phyloP scores from a whole-genome alignment of 1,140 invertebrate genomes.

The Solenopsis invicta region DNA sequence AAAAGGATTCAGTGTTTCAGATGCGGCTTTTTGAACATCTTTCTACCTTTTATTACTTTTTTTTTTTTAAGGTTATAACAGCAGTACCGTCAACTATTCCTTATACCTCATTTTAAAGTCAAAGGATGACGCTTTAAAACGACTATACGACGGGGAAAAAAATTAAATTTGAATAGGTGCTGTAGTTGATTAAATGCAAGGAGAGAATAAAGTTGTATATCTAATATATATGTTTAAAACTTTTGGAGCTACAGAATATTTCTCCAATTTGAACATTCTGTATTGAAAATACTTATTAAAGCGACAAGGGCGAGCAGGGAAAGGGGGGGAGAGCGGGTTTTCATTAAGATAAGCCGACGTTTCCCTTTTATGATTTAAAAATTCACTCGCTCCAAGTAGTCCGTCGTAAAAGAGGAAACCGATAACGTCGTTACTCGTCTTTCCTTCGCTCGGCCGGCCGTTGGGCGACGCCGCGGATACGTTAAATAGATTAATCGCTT shows the following conservation, averaged over 20 bases:
- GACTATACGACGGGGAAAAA: no score
- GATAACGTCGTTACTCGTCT: constrained; percentile 62
- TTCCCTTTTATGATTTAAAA: constrained; percentile 48
- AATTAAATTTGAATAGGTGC: no score
- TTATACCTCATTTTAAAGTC: no score
- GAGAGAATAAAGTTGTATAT: no score
- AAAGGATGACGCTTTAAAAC: no score
- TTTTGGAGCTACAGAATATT: not conserved
- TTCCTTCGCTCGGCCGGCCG: constrained; percentile 60
- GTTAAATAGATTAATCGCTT: constrained; percentile 78
- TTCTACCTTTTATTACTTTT: no score
- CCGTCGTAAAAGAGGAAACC: not conserved
- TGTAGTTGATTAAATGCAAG: no score
- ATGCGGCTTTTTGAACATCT: no score
- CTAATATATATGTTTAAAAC: not conserved
- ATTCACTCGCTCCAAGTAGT: not conserved
- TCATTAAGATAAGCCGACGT: not conserved
- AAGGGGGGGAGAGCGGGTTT: no score
- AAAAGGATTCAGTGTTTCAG: no score
- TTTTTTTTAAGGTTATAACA: no score
- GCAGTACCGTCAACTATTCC: no score
- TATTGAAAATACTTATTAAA: not conserved
- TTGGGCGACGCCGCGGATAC: constrained; percentile 57
- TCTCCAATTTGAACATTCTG: not conserved
- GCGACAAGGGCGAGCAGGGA: not conserved